These are phyloP conservation scores for Clarias laeviceps DNA, from an alignment of 2,797 vertebrate species.

Conservation along the genomic window DNA sequence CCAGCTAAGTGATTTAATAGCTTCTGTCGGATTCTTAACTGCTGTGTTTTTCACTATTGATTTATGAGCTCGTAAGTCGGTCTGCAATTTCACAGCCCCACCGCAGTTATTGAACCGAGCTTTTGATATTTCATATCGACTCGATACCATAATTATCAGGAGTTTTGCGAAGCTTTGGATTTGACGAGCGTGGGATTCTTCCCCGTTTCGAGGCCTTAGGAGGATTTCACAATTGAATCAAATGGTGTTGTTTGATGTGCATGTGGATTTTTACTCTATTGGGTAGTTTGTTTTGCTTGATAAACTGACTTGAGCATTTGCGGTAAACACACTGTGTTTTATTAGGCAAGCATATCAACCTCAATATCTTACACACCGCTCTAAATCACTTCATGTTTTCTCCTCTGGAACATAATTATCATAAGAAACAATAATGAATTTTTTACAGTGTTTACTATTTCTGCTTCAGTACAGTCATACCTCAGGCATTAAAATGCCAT, in stretches of 20 bases:
- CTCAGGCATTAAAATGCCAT: conserved; percentile 61
- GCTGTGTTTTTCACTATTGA: conserved; percentile 63
- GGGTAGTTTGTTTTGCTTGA: conserved; percentile 6
- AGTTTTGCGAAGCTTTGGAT: conserved; percentile 54
- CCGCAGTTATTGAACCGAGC: conserved; percentile 63
- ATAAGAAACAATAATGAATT: conserved; percentile 69
- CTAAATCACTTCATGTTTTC: conserved; percentile 16
- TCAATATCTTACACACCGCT: neutral
- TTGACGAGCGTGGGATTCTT: conserved; percentile 7
- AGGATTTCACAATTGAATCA: neutral
- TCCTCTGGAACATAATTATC: conserved; percentile 64
- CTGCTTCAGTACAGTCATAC: conserved; percentile 70
- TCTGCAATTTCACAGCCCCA: conserved; percentile 56
- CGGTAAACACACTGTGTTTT: neutral
- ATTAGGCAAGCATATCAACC: neutral
- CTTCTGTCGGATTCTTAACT: conserved; percentile 62
- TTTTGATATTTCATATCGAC: conserved; percentile 66
- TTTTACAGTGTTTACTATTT: conserved; percentile 76
- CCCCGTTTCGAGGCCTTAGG: neutral
- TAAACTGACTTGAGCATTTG: neutral
- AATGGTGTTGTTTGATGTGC: neutral
- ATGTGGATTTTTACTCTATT: conserved; percentile 55
- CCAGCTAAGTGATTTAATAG: conserved; percentile 63
- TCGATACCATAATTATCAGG: conserved; percentile 62
- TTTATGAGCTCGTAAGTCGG: conserved; percentile 67